Evolutionary conservation across 92 coral and sea anemone genomes (phyloP).

Genomic region (Zoanthus sociatus): DNA sequence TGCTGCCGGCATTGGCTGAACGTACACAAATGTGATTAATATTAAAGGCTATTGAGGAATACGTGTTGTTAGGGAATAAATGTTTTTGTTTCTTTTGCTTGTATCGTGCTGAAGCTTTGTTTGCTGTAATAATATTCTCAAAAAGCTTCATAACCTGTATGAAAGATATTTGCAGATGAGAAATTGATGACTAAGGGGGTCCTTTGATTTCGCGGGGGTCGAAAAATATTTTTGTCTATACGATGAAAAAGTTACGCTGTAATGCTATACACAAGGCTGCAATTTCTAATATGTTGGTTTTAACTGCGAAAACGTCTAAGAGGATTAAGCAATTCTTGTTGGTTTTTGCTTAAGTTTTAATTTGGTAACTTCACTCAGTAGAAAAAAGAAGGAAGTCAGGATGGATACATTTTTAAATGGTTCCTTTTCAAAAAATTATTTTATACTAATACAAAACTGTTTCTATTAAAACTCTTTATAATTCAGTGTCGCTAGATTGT

Average conservation of each 20-base stretch:
- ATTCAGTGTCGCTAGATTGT: slow-evolving; percentile 18
- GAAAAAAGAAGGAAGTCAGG: background rate
- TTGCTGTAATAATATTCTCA: slow-evolving; percentile 74
- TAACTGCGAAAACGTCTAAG: slow-evolving; percentile 40
- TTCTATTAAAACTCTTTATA: slow-evolving; percentile 26
- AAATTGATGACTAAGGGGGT: slow-evolving; percentile 12
- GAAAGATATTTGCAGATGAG: slow-evolving; percentile 33
- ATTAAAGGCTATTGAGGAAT: slow-evolving; percentile 25
- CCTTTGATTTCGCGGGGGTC: background rate
- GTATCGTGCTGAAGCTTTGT: slow-evolving; percentile 76
- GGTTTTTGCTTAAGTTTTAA: slow-evolving; percentile 1
- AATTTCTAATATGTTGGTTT: slow-evolving; percentile 42
- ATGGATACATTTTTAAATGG: background rate
- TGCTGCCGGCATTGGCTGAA: slow-evolving; percentile 28
- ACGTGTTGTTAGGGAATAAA: slow-evolving; percentile 60
- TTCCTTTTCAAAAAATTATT: background rate
- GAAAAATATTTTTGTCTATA: background rate
- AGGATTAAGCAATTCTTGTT: slow-evolving; percentile 32
- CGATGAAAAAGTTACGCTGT: slow-evolving; percentile 23
- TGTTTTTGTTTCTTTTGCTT: slow-evolving; percentile 72
- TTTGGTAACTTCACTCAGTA: background rate
- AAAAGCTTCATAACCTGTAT: slow-evolving; percentile 33
- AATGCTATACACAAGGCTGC: slow-evolving; percentile 24
- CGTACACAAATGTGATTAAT: slow-evolving; percentile 33
- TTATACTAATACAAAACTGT: slow-evolving; percentile 6